Evolutionary conservation across 2,888 invertebrate genomes (phyloP).

Genomic region (Andrena trimmerana): DNA sequence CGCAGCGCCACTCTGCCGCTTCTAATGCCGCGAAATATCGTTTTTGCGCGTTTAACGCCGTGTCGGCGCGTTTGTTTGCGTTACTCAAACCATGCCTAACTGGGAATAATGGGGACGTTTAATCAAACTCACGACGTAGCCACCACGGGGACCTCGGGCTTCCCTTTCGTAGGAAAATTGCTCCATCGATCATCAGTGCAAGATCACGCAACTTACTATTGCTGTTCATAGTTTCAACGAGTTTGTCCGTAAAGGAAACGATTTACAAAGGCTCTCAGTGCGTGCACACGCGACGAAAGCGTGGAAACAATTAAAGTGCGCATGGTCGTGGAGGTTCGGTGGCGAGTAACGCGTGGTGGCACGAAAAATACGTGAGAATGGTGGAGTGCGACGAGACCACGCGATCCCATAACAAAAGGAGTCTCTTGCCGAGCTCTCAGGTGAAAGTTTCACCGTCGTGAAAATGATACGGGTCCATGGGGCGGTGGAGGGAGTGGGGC

Average conservation of each 20-base stretch:
- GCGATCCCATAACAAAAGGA: conserved; percentile 67
- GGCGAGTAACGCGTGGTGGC: conserved; percentile 13
- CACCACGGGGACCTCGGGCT: background rate
- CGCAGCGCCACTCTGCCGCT: conserved; percentile 25
- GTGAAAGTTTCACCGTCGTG: conserved; percentile 74
- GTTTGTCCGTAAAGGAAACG: background rate
- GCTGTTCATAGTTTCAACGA: background rate
- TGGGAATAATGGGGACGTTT: background rate
- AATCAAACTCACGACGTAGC: background rate
- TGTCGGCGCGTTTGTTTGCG: background rate
- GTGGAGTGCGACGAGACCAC: conserved; percentile 49
- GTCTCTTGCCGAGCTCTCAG: conserved; percentile 51
- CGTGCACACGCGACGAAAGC: background rate
- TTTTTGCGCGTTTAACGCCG: conserved; percentile 26
- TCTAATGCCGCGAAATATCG: conserved; percentile 21
- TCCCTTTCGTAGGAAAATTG: background rate
- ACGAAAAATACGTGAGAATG: conserved; percentile 48
- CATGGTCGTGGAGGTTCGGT: background rate
- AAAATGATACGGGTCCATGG: conserved; percentile 68
- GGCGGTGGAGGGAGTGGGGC: conserved; percentile 37
- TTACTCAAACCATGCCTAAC: background rate
- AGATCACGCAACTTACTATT: no score
- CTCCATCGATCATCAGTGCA: no score
- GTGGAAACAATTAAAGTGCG: conserved; percentile 16
- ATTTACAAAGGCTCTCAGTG: background rate